phyloP scores from a whole-genome alignment of 2,888 invertebrate species.

The Drosophila macrospina region DNA sequence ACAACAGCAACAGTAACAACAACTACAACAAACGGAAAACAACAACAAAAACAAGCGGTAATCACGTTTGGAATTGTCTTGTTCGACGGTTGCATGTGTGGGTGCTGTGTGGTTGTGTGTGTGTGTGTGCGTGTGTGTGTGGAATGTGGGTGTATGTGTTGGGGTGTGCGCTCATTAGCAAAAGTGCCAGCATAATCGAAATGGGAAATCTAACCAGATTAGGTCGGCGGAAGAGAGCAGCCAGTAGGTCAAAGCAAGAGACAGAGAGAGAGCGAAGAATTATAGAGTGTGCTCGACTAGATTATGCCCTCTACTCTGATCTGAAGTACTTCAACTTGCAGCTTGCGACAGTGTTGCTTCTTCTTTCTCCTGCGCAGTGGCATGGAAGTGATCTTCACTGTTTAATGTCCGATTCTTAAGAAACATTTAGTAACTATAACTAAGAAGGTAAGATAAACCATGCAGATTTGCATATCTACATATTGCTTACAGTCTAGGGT shows the following conservation, averaged over 20 bases:
- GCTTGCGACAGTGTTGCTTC: neutral
- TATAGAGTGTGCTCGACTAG: neutral
- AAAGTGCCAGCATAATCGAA: conserved; percentile 66
- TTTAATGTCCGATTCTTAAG: conserved; percentile 1
- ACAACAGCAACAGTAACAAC: conserved; percentile 21
- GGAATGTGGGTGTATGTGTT: conserved; percentile 21
- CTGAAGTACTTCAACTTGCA: neutral
- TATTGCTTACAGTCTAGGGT: conserved; percentile 9
- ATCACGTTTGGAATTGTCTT: conserved; percentile 48
- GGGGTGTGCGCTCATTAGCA: conserved; percentile 61
- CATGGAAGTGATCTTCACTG: conserved; percentile 1
- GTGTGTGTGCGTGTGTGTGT: conserved; percentile 19
- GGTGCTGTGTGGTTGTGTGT: neutral
- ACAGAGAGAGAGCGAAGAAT: conserved; percentile 10
- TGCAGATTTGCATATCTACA: neutral
- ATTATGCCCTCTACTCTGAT: conserved; percentile 1
- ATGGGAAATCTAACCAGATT: conserved; percentile 72
- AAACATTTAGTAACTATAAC: neutral
- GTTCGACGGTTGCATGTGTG: conserved; percentile 26
- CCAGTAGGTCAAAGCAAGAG: conserved; percentile 10
- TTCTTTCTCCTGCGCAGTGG: neutral
- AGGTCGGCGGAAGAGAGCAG: conserved; percentile 51
- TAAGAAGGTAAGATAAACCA: neutral
- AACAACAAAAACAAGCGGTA: conserved; percentile 29
- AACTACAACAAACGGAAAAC: conserved; percentile 23